Conservation (phyloP, 2,888 invertebrate genomes). For the Ctenicera cuprea region DNA sequence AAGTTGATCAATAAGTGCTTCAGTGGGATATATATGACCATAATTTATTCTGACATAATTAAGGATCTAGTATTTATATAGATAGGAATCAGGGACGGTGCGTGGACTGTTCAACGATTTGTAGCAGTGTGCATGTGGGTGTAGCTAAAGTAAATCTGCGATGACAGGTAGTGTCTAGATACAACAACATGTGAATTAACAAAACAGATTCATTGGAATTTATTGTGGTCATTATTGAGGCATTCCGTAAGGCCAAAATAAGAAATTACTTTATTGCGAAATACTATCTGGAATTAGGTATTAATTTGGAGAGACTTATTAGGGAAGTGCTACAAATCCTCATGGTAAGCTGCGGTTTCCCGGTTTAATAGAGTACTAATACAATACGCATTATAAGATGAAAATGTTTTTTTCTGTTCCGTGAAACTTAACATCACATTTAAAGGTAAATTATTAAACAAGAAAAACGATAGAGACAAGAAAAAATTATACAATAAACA, state of each 20-base stretch:
- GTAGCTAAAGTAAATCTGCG: slow-evolving; percentile 46
- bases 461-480: too few species aligned
- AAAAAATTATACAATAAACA: neutral
- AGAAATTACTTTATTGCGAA: too few species aligned
- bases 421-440: too few species aligned
- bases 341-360: too few species aligned
- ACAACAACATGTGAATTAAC: slow-evolving; percentile 47
- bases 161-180: slow-evolving; percentile 59
- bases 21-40: slow-evolving; percentile 10
- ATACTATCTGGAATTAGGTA: too few species aligned
- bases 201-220: slow-evolving; percentile 43
- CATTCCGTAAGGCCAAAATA: too few species aligned
- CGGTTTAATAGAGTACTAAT: too few species aligned
- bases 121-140: slow-evolving; percentile 53
- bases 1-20: slow-evolving; percentile 15
- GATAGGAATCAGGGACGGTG: slow-evolving; percentile 59
- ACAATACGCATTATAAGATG: too few species aligned
- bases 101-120: slow-evolving; percentile 50
- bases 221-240: slow-evolving; percentile 33
- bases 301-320: too few species aligned
- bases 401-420: too few species aligned
- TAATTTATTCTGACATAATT: slow-evolving; percentile 62
- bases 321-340: too few species aligned
- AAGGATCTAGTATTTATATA: slow-evolving; percentile 60
- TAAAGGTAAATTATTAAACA: too few species aligned